A percentile compares a stretch with the other conserved stretches of the same genome.
These are phyloP conservation scores for Drosophila mimica DNA, from an alignment of 2,888 invertebrate species.

Conservation along the genomic window DNA sequence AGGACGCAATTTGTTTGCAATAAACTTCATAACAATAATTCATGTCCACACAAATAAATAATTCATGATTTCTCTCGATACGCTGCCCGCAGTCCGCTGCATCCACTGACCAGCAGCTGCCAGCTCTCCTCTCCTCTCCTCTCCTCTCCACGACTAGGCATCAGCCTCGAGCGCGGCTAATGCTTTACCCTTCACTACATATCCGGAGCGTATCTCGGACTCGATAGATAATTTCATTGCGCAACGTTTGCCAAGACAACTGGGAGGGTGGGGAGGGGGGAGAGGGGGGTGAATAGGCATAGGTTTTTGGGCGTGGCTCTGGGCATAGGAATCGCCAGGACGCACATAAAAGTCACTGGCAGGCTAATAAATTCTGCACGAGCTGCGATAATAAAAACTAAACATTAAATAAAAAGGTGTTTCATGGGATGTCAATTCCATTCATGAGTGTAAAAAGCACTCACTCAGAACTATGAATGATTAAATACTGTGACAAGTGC, in stretches of 20 bases:
- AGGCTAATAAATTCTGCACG: constrained; percentile 65
- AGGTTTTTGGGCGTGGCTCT: constrained; percentile 1
- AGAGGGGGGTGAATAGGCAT: not conserved
- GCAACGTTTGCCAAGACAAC: constrained; percentile 24
- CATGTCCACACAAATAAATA: constrained; percentile 82
- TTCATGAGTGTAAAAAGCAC: constrained; percentile 49
- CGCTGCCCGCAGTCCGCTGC: constrained; percentile 29
- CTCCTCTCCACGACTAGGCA: too few species aligned
- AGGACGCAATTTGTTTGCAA: constrained; percentile 82
- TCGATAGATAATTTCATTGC: constrained; percentile 56
- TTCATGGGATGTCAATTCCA: constrained; percentile 45
- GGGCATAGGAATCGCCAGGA: not conserved
- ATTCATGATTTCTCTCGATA: constrained; percentile 72
- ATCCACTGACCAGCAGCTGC: constrained; percentile 33
- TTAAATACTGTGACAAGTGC: constrained; percentile 16
- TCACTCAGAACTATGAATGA: constrained; percentile 31
- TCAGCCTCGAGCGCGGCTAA: constrained; percentile 36
- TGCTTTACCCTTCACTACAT: constrained; percentile 39
- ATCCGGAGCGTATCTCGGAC: constrained; percentile 30
- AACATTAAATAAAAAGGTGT: constrained; percentile 80
- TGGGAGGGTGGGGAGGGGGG: too few species aligned
- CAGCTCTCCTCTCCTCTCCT: not conserved
- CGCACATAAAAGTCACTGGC: constrained; percentile 60
- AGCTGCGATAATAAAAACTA: constrained; percentile 71
- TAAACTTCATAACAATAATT: constrained; percentile 83